These are phyloP conservation scores for Malachius bipustulatus DNA, from an alignment of 2,888 invertebrate genomes.

Conservation along the genomic window DNA sequence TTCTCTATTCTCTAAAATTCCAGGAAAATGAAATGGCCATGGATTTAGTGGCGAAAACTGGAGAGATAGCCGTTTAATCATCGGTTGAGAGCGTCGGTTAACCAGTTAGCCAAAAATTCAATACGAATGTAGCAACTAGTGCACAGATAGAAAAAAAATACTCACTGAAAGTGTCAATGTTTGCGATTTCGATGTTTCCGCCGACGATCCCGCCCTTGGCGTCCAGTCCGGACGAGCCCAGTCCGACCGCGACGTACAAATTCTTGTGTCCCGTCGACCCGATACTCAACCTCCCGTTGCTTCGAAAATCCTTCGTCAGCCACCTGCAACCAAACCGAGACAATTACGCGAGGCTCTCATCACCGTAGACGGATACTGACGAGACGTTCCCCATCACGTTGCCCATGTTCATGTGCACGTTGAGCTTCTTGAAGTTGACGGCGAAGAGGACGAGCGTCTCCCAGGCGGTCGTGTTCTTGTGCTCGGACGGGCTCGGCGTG, in stretches of 20 bases:
- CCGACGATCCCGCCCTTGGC: conserved; percentile 97
- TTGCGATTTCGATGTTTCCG: conserved; percentile 83
- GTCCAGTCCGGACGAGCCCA: conserved; percentile 83
- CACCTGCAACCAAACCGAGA: too few relatives aligned
- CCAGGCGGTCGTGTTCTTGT: conserved; percentile 69
- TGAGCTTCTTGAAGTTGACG: conserved; percentile 89
- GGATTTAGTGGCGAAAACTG: too few relatives aligned
- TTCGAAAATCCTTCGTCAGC: conserved; percentile 85
- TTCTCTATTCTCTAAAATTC: too few relatives aligned
- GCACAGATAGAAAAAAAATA: too few relatives aligned
- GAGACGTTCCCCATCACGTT: conserved; percentile 98
- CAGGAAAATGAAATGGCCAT: too few relatives aligned
- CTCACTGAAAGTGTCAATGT: conserved; percentile 73
- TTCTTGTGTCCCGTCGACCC: conserved; percentile 92
- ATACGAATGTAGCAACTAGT: too few relatives aligned
- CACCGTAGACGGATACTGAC: too few relatives aligned
- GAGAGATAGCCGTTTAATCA: too few relatives aligned
- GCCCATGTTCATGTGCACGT: conserved; percentile 99
- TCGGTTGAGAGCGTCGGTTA: too few relatives aligned
- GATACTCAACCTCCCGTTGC: conserved; percentile 83
- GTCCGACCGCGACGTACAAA: conserved; percentile 76
- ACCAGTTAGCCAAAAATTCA: too few relatives aligned
- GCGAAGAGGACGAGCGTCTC: conserved; percentile 93
- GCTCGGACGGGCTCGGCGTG: conserved; percentile 48
- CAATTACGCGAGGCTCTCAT: not conserved